Conservation (phyloP, 2,797 vertebrate species). For the Phoxinus dragarum region DNA sequence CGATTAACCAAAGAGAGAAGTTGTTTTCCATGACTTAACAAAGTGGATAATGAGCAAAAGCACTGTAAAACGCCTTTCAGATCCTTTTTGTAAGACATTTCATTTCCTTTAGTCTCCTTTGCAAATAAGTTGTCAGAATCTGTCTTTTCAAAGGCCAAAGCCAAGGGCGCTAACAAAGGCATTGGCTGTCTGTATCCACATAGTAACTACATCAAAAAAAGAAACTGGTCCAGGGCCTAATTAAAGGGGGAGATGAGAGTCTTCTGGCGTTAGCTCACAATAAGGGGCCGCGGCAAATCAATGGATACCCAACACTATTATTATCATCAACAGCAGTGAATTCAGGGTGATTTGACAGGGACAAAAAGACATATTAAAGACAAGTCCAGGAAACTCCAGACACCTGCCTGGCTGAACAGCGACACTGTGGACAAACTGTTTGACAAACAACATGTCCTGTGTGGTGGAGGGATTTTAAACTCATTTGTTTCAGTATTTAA, state of each 20-base stretch:
- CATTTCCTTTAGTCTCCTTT: slow-evolving; percentile 25
- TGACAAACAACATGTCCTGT: slow-evolving; percentile 1
- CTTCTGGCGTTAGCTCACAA: slow-evolving; percentile 76
- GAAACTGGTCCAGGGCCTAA: slow-evolving; percentile 75
- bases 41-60: slow-evolving; percentile 48
- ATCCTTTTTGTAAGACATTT: slow-evolving; percentile 36
- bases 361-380: slow-evolving; percentile 79
- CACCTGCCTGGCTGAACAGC: slow-evolving; percentile 70
- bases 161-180: slow-evolving; percentile 43
- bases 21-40: slow-evolving; percentile 49
- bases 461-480: slow-evolving; percentile 6
- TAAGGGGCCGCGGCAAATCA: slow-evolving; percentile 79
- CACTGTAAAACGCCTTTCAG: slow-evolving; percentile 28
- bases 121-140: slow-evolving; percentile 48
- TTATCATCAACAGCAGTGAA: slow-evolving; percentile 68
- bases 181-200: slow-evolving; percentile 54
- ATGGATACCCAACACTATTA: slow-evolving; percentile 77
- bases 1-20: slow-evolving; percentile 56
- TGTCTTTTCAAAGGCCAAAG: slow-evolving; percentile 42
- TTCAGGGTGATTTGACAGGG: slow-evolving; percentile 79
- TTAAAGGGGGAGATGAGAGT: slow-evolving; percentile 79
- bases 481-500: not conserved
- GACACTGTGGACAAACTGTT: slow-evolving; percentile 23
- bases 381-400: slow-evolving; percentile 72
- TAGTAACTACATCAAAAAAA: slow-evolving; percentile 72